Evolutionary conservation across 1,140 invertebrate species (phyloP).

Genomic region (Oppia nitens): DNA sequence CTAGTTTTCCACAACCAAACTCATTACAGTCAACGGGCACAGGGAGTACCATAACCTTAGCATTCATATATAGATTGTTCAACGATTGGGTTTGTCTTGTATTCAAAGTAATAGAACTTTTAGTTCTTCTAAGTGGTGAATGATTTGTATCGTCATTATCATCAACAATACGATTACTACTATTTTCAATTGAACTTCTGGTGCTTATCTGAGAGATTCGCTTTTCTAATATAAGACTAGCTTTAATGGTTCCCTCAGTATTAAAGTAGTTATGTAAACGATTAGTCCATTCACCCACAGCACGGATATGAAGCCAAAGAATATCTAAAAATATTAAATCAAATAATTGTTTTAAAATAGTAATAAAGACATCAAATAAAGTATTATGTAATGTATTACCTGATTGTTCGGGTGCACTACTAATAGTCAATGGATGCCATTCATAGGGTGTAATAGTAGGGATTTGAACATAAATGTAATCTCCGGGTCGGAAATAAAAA

Average conservation of each 20-base stretch:
- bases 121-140: not conserved
- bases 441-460: constrained; percentile 79
- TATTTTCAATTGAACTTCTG: too few relatives aligned
- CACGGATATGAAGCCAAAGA: constrained; percentile 82
- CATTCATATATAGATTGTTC: not conserved
- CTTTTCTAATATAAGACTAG: not conserved
- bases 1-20: not conserved
- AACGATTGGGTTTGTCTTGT: not conserved
- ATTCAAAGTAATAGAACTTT: not conserved
- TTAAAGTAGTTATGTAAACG: constrained; percentile 73
- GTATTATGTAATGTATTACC: constrained; percentile 35
- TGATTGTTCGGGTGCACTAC: constrained; percentile 81
- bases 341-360: constrained; percentile 6
- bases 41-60: not conserved
- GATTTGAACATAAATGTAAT: constrained; percentile 86
- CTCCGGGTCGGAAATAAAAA: constrained; percentile 77
- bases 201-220: not conserved
- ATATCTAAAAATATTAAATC: constrained; percentile 41
- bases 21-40: not conserved
- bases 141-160: not conserved
- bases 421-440: constrained; percentile 95
- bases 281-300: constrained; percentile 87
- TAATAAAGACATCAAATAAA: not conserved
- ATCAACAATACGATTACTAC: not conserved
- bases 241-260: constrained; percentile 24